phyloP scores from a whole-genome alignment of 2,888 invertebrate species.

The Aspidiotus rigidus region DNA sequence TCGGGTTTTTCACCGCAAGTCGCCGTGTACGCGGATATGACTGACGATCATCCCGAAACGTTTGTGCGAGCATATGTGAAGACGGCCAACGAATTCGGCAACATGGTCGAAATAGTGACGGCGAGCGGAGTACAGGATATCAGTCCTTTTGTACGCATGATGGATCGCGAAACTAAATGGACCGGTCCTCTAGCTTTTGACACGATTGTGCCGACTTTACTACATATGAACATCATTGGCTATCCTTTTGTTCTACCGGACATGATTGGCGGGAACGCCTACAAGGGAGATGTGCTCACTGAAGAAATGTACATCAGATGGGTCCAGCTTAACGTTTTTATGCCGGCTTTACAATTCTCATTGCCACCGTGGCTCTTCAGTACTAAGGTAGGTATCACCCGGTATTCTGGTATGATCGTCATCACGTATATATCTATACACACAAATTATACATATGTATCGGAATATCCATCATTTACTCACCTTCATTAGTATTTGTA shows the following conservation, averaged over 20 bases:
- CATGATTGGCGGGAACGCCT: conserved; percentile 65
- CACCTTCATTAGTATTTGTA: too few species aligned
- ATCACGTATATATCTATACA: not conserved
- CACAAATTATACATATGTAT: too few species aligned
- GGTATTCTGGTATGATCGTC: not conserved
- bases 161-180: conserved; percentile 61
- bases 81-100: conserved; percentile 50
- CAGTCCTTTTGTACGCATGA: conserved; percentile 64
- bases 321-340: conserved; percentile 65
- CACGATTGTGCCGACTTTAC: conserved; percentile 60
- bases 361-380: conserved; percentile 71
- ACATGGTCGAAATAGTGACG: conserved; percentile 58
- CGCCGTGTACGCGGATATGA: conserved; percentile 13
- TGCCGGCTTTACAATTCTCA: conserved; percentile 72
- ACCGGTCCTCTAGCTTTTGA: conserved; percentile 59
- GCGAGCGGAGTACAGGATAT: conserved; percentile 60
- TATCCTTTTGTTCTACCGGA: conserved; percentile 68
- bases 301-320: conserved; percentile 65
- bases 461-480: too few species aligned
- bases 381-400: conserved; percentile 45
- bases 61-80: conserved; percentile 46
- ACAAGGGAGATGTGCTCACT: conserved; percentile 47
- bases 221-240: conserved; percentile 55
- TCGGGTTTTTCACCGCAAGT: conserved; percentile 23
- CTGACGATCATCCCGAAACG: conserved; percentile 26